A percentile compares a stretch with the other conserved stretches of the same genome.
Conservation (phyloP, 2,113 vertebrate species). For the Pteronura brasiliensis region DNA sequence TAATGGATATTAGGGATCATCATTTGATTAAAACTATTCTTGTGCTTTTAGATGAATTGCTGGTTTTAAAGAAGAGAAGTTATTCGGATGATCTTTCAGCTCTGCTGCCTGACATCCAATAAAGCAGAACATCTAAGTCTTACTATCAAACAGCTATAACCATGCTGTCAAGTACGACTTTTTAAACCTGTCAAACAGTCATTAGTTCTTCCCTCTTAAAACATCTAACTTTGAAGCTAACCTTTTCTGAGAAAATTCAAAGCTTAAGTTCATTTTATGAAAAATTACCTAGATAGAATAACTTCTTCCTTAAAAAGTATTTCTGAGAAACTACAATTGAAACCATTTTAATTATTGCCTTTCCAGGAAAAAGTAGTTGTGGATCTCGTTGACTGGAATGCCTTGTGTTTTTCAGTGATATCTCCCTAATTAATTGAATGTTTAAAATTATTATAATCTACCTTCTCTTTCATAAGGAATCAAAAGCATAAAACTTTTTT, state of each 20-base stretch:
- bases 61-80: conserved; percentile 34
- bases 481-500: conserved; percentile 23
- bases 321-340: not conserved
- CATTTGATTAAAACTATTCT: conserved; percentile 73
- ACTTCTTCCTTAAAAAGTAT: conserved; percentile 39
- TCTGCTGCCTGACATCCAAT: conserved; percentile 74
- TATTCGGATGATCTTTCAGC: conserved; percentile 70
- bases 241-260: conserved; percentile 52
- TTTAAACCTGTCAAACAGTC: conserved; percentile 78
- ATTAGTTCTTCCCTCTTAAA: conserved; percentile 73
- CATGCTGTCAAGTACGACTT: conserved; percentile 73
- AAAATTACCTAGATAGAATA: conserved; percentile 36
- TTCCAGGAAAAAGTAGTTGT: conserved; percentile 17
- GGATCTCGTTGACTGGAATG: conserved; percentile 25
- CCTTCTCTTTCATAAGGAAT: conserved; percentile 57
- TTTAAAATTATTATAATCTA: conserved; percentile 30
- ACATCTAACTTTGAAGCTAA: conserved; percentile 68
- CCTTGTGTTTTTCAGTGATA: not conserved
- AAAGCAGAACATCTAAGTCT: conserved; percentile 73
- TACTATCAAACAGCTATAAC: conserved; percentile 72
- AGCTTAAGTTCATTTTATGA: conserved; percentile 44
- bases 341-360: conserved; percentile 40
- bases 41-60: conserved; percentile 64
- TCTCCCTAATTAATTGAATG: not conserved
- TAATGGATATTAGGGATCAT: conserved; percentile 54